Base-by-base conservation (phyloP, 2,888 invertebrate species). In the Cacoxenus indagator region DNA sequence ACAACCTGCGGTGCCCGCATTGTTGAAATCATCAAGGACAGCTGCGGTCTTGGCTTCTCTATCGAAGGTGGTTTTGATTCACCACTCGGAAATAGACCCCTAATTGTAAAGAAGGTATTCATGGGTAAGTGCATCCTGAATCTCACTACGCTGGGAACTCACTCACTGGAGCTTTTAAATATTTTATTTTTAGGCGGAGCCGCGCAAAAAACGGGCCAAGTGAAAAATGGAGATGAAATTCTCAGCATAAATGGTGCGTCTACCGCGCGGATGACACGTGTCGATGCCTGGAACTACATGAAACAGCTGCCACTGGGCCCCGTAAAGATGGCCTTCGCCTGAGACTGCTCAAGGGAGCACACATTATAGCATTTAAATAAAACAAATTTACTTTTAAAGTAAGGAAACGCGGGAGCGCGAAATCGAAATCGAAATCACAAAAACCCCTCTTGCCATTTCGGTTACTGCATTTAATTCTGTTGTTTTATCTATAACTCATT, bases 51-150 rank as follows among this genome's bases (percentile, higher is more conserved):
- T 68, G 98, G 98, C 64, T 97, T 98, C 88, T 96, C 97, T 80
- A 92, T 98, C 74, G 97, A 97, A 83, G 98, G 98, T 65, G 98
- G 98, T 62, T 93, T 94, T 76, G 96, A 95, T 87, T 97, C 97
- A 26, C 96, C 96, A 5, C 90, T 92, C 71, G 98, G 98, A 26
- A 96, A 97, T 88, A 91, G 93, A 81, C 96, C 97, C 59, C 91
- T 98, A 73, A 92, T 94, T 65, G 93, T 98, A 80, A 97, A 97
- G 89, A 96, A 97, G 90, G 93, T 98, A 77, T 98, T 97, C 86
- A 95, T 95, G 90, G 97, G 97, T 97, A 88, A 86, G 88, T 83
- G 14, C 9, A 5, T 43, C 51, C 37, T 37, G n/a, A n/a, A n/a
- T n/a, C n/a, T n/a, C n/a, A n/a, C 37, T 37, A 37, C 1, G 14